These are phyloP conservation scores for Thecocarcelia acutangulata DNA, from an alignment of 2,888 invertebrate species.

Conservation along the genomic window DNA sequence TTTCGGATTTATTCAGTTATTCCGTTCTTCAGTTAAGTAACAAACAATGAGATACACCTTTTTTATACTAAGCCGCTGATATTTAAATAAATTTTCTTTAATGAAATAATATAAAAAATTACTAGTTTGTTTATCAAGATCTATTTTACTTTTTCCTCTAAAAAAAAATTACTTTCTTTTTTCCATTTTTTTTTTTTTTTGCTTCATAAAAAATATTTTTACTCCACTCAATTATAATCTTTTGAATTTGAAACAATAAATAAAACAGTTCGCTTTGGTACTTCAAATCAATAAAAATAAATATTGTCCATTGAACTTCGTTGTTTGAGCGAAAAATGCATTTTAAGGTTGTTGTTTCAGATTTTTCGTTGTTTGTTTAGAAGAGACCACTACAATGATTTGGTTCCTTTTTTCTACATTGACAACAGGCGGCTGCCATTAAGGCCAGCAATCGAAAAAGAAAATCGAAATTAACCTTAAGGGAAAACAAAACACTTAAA, in stretches of 20 bases:
- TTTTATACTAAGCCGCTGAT: no score
- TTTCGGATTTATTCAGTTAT: no score
- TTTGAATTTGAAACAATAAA: neutral
- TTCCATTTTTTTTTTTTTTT: constrained; percentile 4
- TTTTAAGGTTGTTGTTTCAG: constrained; percentile 21
- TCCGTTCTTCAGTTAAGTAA: no score
- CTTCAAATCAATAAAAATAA: neutral
- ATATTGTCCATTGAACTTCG: neutral
- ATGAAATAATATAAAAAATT: no score
- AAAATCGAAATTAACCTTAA: constrained; percentile 57
- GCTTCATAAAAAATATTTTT: no score
- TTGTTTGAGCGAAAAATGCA: constrained; percentile 2
- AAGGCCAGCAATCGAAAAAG: constrained; percentile 42
- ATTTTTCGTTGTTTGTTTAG: constrained; percentile 28
- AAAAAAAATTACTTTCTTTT: constrained; percentile 28
- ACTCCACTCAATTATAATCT: constrained; percentile 4
- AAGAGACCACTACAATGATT: constrained; percentile 11
- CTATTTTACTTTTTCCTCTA: no score
- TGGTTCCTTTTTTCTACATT: neutral
- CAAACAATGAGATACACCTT: no score
- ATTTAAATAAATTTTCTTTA: no score
- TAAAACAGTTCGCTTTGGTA: neutral
- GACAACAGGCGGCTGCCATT: constrained; percentile 21
- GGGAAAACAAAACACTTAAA: constrained; percentile 47
- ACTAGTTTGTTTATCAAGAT: no score